Evolutionary conservation across 2,113 vertebrate genomes (phyloP), one percentile per base, ranked within the genome.

Genomic region (Silurus meridionalis): DNA sequence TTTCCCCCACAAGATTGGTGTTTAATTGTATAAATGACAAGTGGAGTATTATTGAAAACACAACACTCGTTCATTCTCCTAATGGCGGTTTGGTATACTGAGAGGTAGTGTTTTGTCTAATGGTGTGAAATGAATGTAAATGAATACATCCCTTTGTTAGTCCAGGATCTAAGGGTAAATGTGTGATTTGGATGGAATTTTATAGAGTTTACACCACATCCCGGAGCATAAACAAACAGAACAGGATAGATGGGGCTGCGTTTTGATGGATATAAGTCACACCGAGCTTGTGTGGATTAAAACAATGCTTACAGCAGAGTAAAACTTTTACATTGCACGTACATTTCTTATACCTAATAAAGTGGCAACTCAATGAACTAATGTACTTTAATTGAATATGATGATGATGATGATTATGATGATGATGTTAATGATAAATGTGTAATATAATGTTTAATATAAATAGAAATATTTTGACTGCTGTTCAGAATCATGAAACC

Each of bases 191-290:
- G 55, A 77, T 55, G 55, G 5, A 75, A 53, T 4, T 25, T 14
- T 28, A 37, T 19, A 57, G n/a, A 58, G 23, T 58, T 79, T 58
- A 58, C 53, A 80, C 53, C 14, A 11, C 6, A n/a, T 8, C 23
- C 74, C 52, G 77, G 53, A 58, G 77, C 77, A 37, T 79, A 58
- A 79, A 79, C 53, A 79, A 79, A 58, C 53, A 79, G 77, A 79
- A n/a, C 53, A 79, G 25, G 52, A 79, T 79, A 25, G 77, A 79
- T 58, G 77, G 53, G 77, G 53, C 28, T 53, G 2, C 15, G 7
- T 19, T 79, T 25, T 79, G 53, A 79, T 79, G 52, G 53, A 79
- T 57, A n/a, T 79, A 79, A 79, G 50, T 79, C 75, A 79, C 53
- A 28, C 53, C 28, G 77, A 79, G 77, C 53, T 58, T 14, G 53